Evolutionary conservation across 2,888 invertebrate genomes (phyloP).

Genomic region (Chaitophorus viminalis): DNA sequence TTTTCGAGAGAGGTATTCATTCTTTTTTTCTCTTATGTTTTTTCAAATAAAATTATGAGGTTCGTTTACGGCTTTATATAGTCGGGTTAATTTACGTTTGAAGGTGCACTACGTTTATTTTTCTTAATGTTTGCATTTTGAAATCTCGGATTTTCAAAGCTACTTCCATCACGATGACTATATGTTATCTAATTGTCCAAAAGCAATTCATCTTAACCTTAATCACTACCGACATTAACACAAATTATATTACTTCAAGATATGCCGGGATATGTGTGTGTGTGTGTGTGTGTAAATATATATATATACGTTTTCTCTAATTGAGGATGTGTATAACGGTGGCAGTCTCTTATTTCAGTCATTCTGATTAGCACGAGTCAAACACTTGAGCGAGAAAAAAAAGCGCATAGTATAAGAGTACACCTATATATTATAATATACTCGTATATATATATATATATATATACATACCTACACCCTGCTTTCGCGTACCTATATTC

Average conservation of each 20-base stretch:
- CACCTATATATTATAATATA: too few species aligned
- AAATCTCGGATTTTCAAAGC: conserved; percentile 15
- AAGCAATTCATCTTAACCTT: conserved; percentile 57
- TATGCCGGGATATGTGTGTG: too few species aligned
- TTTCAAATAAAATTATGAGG: conserved; percentile 2
- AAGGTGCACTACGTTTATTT: not conserved
- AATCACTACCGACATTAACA: conserved; percentile 56
- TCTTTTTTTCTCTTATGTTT: not conserved
- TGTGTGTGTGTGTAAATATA: too few species aligned
- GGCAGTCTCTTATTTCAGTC: not conserved
- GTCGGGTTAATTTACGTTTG: conserved; percentile 31
- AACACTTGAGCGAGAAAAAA: not conserved
- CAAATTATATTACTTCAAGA: not conserved
- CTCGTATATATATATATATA: too few species aligned
- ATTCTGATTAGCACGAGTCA: conserved; percentile 29
- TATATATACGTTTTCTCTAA: not conserved
- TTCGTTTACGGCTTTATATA: not conserved
- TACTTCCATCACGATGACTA: not conserved
- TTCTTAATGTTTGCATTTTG: conserved; percentile 44
- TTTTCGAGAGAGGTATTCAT: not conserved
- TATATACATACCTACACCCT: too few species aligned
- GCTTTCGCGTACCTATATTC: too few species aligned
- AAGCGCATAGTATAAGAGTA: too few species aligned
- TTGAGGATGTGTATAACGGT: conserved; percentile 34
- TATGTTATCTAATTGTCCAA: conserved; percentile 31